Evolutionary conservation across 2,113 vertebrate genomes (phyloP).

Genomic region (Rhinolophus sinicus): DNA sequence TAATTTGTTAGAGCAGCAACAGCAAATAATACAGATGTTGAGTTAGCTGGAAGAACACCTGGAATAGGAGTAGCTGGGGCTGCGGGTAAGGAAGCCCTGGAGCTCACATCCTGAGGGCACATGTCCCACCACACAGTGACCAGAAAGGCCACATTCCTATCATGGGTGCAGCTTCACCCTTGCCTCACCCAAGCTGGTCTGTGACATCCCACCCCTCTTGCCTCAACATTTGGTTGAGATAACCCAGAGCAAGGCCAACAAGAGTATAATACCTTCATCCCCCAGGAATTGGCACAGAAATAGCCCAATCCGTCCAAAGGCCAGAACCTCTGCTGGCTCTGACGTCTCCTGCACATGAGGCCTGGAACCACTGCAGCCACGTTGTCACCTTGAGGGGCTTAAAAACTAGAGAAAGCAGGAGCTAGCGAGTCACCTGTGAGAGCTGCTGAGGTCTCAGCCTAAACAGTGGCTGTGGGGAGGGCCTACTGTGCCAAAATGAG

Average conservation of each 20-base stretch:
- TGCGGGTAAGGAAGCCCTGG: neutral
- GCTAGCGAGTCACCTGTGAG: too few relatives aligned
- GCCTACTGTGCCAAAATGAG: rapidly evolving
- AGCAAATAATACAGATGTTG: neutral
- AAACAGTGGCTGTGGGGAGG: neutral
- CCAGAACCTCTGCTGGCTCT: neutral
- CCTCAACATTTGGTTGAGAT: neutral
- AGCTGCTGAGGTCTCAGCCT: neutral
- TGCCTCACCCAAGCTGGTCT: neutral
- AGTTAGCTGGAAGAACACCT: rapidly evolving
- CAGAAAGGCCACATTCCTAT: neutral
- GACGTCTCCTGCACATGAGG: neutral
- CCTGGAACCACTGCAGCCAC: neutral
- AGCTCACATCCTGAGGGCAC: neutral
- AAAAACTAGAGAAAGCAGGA: neutral
- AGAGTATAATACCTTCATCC: neutral
- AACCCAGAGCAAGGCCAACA: neutral
- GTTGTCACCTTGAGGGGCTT: neutral
- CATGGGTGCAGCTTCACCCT: neutral
- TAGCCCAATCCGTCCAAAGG: neutral
- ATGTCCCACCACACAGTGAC: neutral
- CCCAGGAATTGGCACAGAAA: neutral
- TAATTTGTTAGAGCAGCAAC: rapidly evolving
- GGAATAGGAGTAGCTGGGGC: too few relatives aligned
- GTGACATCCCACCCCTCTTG: rapidly evolving